A percentile compares a stretch with the other conserved stretches of the same genome.
Evolutionary conservation across 2,113 vertebrate genomes (phyloP).

Genomic region (Phaethornis superciliosus): DNA sequence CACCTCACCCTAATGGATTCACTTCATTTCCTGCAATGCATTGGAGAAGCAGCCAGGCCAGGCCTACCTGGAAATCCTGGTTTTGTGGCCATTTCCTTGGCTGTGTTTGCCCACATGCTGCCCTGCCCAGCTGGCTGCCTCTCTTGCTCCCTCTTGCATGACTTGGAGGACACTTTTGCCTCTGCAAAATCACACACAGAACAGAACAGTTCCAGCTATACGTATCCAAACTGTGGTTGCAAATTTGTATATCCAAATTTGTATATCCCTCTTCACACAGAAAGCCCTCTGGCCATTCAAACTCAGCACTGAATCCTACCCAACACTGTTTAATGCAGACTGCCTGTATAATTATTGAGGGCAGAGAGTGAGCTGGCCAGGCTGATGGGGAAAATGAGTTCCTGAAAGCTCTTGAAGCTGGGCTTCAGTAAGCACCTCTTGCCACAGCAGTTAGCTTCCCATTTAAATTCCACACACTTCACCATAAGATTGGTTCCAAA

Average conservation of each 20-base stretch:
- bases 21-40: background rate
- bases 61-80: background rate
- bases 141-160: background rate
- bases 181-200: background rate
- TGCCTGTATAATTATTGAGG: background rate
- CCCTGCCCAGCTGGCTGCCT: background rate
- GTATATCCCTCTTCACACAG: background rate
- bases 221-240: background rate
- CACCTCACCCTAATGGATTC: background rate
- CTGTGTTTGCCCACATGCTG: background rate
- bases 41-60: background rate
- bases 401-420: background rate
- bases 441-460: background rate
- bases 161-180: background rate
- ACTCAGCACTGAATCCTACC: background rate
- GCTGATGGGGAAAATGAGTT: background rate
- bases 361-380: background rate
- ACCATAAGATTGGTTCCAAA: background rate
- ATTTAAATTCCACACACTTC: slow-evolving; percentile 1
- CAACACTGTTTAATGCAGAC: background rate
- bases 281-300: background rate
- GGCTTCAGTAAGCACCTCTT: background rate
- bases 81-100: background rate
- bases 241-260: background rate
- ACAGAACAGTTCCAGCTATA: background rate